Evolutionary conservation across 2,797 vertebrate species (phyloP), one percentile per base, ranked within the genome.

Genomic region (Lycodopsis pacificus): DNA sequence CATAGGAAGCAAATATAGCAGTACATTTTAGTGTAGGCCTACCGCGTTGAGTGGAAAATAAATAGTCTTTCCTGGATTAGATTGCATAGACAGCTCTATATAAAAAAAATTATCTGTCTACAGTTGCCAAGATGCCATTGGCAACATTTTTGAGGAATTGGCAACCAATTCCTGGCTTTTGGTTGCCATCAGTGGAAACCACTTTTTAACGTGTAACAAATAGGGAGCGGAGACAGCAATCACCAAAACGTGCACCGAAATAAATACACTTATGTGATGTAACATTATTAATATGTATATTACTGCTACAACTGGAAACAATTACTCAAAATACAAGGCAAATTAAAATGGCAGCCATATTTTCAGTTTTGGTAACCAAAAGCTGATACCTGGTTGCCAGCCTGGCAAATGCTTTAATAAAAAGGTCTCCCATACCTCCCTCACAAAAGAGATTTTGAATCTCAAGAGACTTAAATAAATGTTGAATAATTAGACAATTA

Each of bases 41-140:
- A 56, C 17, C 12, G 22, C 48, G 19, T 68, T 38, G 58, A 40
- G 65, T 71, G 66, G 66, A 0, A 25, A 65, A 3, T 25, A 57
- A 78, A 79, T 17, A 25, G 40, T 66, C 65, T 53, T 63, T 73
- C 15, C 73, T 71, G 71, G 88, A 90, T 90, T 86, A 82, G 34
- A 89, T 86, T 14, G 4, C 54, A 42, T 58, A 51, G 32, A 12
- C 22, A 9, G 74, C 13, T 32, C 67, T 20, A 34, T 62, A 22
- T 40, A 27, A 54, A 27, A 78, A 32, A 80, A 67, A 71, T 25
- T 8, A 40, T 9, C 11, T 53, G n/a, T 53, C 49, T 11, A 53
- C 46, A 48, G 46, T 20, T 20, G 7, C 46, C 19, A 48, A 48
- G 46, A 48, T 20, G 19, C 48, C 48, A 51, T 51, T 51, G 9